A percentile compares a stretch with the other conserved stretches of the same genome.
Conservation (phyloP, 2,113 vertebrate genomes). For the Tragelaphus imberbis region DNA sequence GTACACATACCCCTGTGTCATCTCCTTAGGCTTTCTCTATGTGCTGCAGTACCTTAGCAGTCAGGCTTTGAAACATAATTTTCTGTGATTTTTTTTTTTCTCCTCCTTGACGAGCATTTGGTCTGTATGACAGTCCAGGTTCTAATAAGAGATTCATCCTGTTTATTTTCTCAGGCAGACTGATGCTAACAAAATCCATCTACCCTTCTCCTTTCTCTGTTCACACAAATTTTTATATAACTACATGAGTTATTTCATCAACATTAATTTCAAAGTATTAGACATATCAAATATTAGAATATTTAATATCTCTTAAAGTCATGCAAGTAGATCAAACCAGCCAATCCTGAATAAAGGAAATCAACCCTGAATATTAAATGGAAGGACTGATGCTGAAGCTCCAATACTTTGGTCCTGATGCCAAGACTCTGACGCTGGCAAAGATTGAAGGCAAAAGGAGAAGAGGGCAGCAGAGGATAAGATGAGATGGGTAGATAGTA, state of each 20-base stretch:
- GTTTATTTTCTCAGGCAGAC: background rate
- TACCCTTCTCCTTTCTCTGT: background rate
- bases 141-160: background rate
- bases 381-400: background rate
- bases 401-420: background rate
- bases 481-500: background rate
- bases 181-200: background rate
- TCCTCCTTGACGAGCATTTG: background rate
- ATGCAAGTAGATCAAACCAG: background rate
- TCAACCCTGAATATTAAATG: background rate
- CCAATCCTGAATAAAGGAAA: background rate
- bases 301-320: background rate
- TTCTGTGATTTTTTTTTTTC: background rate
- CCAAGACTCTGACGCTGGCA: background rate
- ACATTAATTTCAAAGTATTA: background rate
- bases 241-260: background rate
- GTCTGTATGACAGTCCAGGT: background rate
- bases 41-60: rapidly evolving
- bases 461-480: background rate
- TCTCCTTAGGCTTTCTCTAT: background rate
- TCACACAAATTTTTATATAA: background rate
- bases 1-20: rapidly evolving
- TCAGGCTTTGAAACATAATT: background rate
- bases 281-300: background rate
- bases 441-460: background rate